phyloP scores from a whole-genome alignment of 2,113 vertebrate species.

The Lophius piscatorius region DNA sequence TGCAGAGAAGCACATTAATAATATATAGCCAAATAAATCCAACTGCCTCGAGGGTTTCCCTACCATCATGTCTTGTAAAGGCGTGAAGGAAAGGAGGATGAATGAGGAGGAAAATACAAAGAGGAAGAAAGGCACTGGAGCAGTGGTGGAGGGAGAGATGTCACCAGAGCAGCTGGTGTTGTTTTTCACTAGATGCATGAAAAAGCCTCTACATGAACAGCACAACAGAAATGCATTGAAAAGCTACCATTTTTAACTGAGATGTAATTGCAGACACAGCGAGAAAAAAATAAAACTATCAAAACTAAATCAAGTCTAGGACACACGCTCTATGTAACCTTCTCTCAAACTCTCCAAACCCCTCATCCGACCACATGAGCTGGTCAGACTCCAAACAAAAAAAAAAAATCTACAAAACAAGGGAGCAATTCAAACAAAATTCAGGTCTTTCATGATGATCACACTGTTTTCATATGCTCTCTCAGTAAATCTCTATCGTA shows the following conservation, averaged over 20 bases:
- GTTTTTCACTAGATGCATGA: neutral
- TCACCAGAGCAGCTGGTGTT: neutral
- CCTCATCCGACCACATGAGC: neutral
- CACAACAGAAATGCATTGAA: neutral
- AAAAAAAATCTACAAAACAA: neutral
- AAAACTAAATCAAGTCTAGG: neutral
- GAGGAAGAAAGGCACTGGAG: neutral
- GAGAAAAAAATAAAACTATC: neutral
- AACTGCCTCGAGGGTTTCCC: conserved; percentile 38
- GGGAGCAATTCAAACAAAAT: conserved; percentile 44
- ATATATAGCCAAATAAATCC: conserved; percentile 59
- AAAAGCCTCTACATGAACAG: neutral
- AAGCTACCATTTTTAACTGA: neutral
- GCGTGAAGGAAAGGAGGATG: too few species aligned
- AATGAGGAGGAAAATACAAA: too few species aligned
- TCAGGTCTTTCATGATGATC: conserved; percentile 13
- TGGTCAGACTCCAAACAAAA: conserved; percentile 2
- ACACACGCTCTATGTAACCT: neutral
- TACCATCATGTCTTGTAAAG: conserved; percentile 28
- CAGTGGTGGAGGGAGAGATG: neutral
- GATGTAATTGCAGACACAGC: neutral
- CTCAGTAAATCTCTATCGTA: conserved; percentile 6
- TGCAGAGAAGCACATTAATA: conserved; percentile 50
- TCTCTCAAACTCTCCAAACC: neutral
- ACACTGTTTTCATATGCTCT: neutral